Percentiles rank a stretch among this genome's conserved stretches.
Evolutionary conservation across 2,113 vertebrate genomes (phyloP).

Genomic region (Eonycteris spelaea): DNA sequence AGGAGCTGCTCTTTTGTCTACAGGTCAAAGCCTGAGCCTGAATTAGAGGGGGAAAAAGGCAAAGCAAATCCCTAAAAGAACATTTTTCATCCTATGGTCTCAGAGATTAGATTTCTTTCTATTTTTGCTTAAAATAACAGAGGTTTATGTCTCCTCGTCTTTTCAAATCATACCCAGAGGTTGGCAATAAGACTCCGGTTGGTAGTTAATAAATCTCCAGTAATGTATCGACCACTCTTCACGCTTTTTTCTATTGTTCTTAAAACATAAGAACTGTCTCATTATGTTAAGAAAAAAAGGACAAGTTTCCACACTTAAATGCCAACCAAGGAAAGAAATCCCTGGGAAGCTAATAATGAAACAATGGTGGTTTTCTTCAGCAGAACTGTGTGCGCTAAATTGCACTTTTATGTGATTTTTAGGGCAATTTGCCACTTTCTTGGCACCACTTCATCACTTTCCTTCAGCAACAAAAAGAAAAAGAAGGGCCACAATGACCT

Average conservation of each 20-base stretch:
- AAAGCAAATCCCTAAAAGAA: constrained; percentile 39
- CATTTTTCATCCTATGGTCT: constrained; percentile 56
- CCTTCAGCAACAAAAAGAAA: constrained; percentile 42
- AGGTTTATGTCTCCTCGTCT: constrained; percentile 55
- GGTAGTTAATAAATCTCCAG: constrained; percentile 74
- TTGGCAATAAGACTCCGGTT: constrained; percentile 58
- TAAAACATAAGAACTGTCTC: constrained; percentile 74
- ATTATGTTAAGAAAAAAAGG: constrained; percentile 74
- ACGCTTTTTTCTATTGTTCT: constrained; percentile 74
- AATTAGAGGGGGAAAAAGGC: not conserved
- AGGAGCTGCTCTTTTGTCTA: constrained; percentile 49
- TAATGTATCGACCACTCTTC: constrained; percentile 70
- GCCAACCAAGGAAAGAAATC: constrained; percentile 59
- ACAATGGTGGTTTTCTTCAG: constrained; percentile 56
- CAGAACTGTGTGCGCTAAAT: not conserved
- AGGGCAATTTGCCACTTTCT: constrained; percentile 68
- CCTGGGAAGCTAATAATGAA: constrained; percentile 60
- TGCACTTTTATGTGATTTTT: constrained; percentile 66
- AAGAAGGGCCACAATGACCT: constrained; percentile 29
- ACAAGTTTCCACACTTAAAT: constrained; percentile 60
- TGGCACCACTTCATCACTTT: constrained; percentile 53
- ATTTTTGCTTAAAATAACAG: constrained; percentile 69
- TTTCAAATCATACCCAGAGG: constrained; percentile 69
- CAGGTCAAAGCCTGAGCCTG: constrained; percentile 36
- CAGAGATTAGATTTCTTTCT: constrained; percentile 56